phyloP scores from a whole-genome alignment of 1,140 invertebrate species.

The Scaptomyza graminum region DNA sequence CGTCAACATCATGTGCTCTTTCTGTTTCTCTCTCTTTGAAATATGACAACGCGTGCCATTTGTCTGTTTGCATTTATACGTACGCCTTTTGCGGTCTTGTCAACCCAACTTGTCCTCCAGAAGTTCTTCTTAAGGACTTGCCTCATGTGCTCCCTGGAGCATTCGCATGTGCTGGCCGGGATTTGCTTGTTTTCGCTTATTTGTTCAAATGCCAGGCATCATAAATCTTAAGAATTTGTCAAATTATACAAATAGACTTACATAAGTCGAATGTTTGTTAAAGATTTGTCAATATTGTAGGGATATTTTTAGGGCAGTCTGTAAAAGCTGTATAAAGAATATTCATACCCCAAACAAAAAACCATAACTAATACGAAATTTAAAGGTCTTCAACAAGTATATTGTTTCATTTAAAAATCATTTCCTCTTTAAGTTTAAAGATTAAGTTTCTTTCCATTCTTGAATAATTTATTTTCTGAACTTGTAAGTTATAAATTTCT shows the following conservation, averaged over 20 bases:
- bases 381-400: too few relatives aligned
- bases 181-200: constrained; percentile 57
- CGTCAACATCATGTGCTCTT: constrained; percentile 42
- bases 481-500: too few relatives aligned
- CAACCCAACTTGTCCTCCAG: constrained; percentile 19
- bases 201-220: constrained; percentile 50
- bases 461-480: too few relatives aligned
- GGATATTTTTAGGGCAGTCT: too few relatives aligned
- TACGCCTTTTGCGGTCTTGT: constrained; percentile 61
- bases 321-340: too few relatives aligned
- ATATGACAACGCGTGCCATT: constrained; percentile 76
- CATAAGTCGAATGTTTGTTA: background rate
- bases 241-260: constrained; percentile 18
- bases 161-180: constrained; percentile 48
- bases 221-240: constrained; percentile 55
- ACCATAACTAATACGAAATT: too few relatives aligned
- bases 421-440: too few relatives aligned
- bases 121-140: constrained; percentile 5
- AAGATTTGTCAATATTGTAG: background rate
- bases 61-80: constrained; percentile 58
- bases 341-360: too few relatives aligned
- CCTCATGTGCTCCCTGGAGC: constrained; percentile 50
- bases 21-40: constrained; percentile 2
- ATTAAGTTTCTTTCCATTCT: too few relatives aligned
- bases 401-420: too few relatives aligned